A percentile compares a stretch with the other conserved stretches of the same genome.
Evolutionary conservation across 2,797 vertebrate genomes (phyloP).

Genomic region (Sebastes taczanowskii): DNA sequence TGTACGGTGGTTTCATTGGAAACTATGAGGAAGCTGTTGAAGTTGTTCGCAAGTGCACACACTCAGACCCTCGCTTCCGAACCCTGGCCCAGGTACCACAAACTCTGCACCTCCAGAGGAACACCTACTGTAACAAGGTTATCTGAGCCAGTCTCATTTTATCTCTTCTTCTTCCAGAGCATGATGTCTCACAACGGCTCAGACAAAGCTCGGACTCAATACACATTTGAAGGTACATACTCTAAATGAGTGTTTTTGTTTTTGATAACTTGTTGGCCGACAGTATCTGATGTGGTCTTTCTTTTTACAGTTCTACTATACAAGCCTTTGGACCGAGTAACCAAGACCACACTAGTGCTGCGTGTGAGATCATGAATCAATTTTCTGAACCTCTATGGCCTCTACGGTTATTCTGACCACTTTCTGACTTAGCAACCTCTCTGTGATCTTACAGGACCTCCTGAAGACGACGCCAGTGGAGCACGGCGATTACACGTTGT

Average conservation of each 20-base stretch:
- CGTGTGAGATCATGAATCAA: slow-evolving; percentile 62
- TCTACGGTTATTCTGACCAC: background rate
- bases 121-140: too few species aligned
- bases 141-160: background rate
- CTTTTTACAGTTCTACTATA: slow-evolving; percentile 79
- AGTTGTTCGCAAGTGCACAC: slow-evolving; percentile 75
- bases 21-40: slow-evolving; percentile 81
- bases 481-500: slow-evolving; percentile 62
- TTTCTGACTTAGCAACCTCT: background rate
- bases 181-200: slow-evolving; percentile 75
- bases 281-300: slow-evolving; percentile 5
- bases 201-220: slow-evolving; percentile 68
- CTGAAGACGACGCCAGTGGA: slow-evolving; percentile 76
- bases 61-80: slow-evolving; percentile 75
- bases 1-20: slow-evolving; percentile 82
- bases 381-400: background rate
- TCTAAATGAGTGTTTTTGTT: background rate
- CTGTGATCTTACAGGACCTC: slow-evolving; percentile 70
- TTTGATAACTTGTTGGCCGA: background rate
- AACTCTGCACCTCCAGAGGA: background rate
- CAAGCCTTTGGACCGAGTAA: slow-evolving; percentile 84
- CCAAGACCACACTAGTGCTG: slow-evolving; percentile 82
- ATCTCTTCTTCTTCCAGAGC: slow-evolving; percentile 62
- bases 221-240: slow-evolving; percentile 80
- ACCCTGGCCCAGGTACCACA: slow-evolving; percentile 78